Evolutionary conservation across 1,140 invertebrate species (phyloP).

Genomic region (Brachionus manjavacas): DNA sequence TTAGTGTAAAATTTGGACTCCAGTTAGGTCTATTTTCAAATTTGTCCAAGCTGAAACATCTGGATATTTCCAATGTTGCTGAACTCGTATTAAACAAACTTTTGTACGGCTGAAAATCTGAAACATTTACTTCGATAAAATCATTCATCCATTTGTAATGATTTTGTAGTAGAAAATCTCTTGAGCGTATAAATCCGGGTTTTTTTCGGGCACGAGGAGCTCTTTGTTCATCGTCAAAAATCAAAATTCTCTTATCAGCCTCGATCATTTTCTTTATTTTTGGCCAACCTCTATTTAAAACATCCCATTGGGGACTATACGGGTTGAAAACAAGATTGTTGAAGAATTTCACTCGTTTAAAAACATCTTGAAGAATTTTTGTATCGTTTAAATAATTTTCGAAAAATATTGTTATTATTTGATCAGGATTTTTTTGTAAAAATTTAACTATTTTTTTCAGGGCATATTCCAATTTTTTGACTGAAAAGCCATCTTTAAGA

Average conservation of each 20-base stretch:
- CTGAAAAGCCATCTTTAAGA: slow-evolving; percentile 28
- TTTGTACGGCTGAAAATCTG: background rate
- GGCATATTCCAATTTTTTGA: slow-evolving; percentile 33
- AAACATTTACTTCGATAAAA: background rate
- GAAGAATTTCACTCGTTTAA: background rate
- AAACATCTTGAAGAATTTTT: background rate
- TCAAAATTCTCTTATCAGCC: slow-evolving; percentile 13
- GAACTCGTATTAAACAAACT: background rate
- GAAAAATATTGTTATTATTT: slow-evolving; percentile 29
- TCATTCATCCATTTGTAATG: slow-evolving; percentile 19
- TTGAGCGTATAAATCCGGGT: slow-evolving; percentile 11
- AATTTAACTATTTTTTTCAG: slow-evolving; percentile 14
- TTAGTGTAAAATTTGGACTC: background rate
- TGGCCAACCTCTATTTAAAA: slow-evolving; percentile 32
- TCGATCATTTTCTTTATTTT: slow-evolving; percentile 24
- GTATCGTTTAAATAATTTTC: slow-evolving; percentile 33
- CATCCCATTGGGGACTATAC: slow-evolving; percentile 27
- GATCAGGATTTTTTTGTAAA: slow-evolving; percentile 1
- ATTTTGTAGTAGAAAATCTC: slow-evolving; percentile 31
- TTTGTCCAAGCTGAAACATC: slow-evolving; percentile 33
- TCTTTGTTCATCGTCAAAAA: slow-evolving; percentile 31
- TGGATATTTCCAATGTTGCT: background rate
- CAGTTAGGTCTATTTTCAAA: background rate
- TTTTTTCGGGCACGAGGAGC: background rate
- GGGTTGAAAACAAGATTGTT: slow-evolving; percentile 30